Percentiles rank a stretch among this genome's conserved stretches.
Conservation (phyloP, 2,888 invertebrate species). For the Pandemis corylana region DNA sequence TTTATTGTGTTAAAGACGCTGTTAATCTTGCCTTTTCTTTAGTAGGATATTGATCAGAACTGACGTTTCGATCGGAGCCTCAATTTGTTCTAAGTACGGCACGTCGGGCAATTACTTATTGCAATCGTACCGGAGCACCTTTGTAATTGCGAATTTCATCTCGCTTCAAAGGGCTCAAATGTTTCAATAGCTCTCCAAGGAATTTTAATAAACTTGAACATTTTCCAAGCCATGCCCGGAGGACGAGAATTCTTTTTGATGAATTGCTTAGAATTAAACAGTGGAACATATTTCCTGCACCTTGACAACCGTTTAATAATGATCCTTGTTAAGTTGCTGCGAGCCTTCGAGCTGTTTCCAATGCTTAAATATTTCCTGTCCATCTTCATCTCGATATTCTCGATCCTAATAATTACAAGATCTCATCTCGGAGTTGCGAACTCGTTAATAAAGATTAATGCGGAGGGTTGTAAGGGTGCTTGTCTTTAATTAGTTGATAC, state of each 20-base stretch:
- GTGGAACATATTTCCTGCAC: slow-evolving; percentile 5
- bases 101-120: slow-evolving; percentile 11
- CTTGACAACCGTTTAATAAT: slow-evolving; percentile 8
- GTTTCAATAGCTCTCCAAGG: slow-evolving; percentile 9
- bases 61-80: slow-evolving; percentile 8
- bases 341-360: background rate
- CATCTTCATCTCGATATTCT: slow-evolving; percentile 7
- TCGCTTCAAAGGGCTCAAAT: slow-evolving; percentile 33
- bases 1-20: slow-evolving; percentile 14
- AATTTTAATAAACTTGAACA: slow-evolving; percentile 24
- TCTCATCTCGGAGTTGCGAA: slow-evolving; percentile 25
- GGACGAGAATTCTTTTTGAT: slow-evolving; percentile 13
- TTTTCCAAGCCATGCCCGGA: background rate
- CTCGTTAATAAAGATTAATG: slow-evolving; percentile 28
- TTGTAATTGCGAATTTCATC: slow-evolving; percentile 29
- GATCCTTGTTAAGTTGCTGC: background rate
- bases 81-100: slow-evolving; percentile 19
- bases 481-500: slow-evolving; percentile 23
- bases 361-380: slow-evolving; percentile 2
- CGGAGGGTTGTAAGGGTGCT: slow-evolving; percentile 13
- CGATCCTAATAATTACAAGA: slow-evolving; percentile 23
- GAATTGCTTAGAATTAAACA: slow-evolving; percentile 15
- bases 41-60: slow-evolving; percentile 15
- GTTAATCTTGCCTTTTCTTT: slow-evolving; percentile 9
- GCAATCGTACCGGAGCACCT: slow-evolving; percentile 15